Conservation (phyloP, 1,140 invertebrate species). For the Drosophila ohnishii region DNA sequence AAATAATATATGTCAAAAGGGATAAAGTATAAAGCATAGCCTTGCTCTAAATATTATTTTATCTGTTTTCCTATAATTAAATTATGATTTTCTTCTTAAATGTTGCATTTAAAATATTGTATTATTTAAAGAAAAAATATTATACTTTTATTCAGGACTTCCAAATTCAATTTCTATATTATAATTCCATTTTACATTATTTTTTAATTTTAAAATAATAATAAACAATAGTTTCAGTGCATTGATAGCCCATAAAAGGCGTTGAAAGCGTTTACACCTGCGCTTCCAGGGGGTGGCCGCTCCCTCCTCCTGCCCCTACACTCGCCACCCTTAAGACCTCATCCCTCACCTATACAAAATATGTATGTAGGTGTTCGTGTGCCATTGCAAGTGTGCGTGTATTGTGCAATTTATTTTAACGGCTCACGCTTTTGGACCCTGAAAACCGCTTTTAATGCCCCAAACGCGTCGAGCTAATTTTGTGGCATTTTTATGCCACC, state of each 20-base stretch:
- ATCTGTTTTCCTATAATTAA: rapidly evolving
- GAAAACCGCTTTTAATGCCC: slow-evolving; percentile 72
- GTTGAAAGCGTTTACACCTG: slow-evolving; percentile 75
- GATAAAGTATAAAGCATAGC: background rate
- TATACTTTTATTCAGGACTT: background rate
- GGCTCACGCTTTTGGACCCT: slow-evolving; percentile 71
- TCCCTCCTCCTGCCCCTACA: background rate
- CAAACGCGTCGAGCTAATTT: slow-evolving; percentile 78
- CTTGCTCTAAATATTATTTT: background rate
- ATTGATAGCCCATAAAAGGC: slow-evolving; percentile 56
- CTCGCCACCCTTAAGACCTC: background rate
- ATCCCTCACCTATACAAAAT: slow-evolving; percentile 5
- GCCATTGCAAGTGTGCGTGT: slow-evolving; percentile 47
- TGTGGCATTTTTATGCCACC: slow-evolving; percentile 73
- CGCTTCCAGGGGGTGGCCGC: slow-evolving; percentile 28
- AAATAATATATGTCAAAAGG: rapidly evolving
- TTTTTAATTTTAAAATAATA: background rate
- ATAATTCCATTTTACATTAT: no score
- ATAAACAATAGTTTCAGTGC: background rate
- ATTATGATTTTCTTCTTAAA: background rate
- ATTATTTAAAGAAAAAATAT: background rate
- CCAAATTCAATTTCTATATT: background rate
- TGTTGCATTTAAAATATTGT: background rate
- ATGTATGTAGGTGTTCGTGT: background rate
- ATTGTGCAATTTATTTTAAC: slow-evolving; percentile 79